Base-by-base conservation (phyloP, 2,113 vertebrate species). In the Fregata magnificens region DNA sequence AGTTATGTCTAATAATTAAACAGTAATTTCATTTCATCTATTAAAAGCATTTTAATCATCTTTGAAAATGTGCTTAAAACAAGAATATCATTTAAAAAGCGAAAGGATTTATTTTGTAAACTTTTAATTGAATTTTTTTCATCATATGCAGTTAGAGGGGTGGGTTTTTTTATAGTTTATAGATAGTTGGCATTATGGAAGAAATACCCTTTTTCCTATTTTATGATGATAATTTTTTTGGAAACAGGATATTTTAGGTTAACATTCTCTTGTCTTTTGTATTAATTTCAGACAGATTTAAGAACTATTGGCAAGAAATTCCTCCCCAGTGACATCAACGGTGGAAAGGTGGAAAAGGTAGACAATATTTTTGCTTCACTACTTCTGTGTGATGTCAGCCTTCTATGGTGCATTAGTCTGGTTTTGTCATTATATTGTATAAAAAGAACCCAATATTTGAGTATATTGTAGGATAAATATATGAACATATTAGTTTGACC, bases 271-370 rank as follows among this genome's bases (percentile, higher is more conserved):
- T 95, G 36, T 88, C 29, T 91, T 93, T 31, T 95, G 8, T 97
- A 93, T 98, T 96, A 58, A 98, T 98, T 98, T 95, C 98, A 99
- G 99, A 99, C 98, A 98, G 99, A 99, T 98, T 98, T 99, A 95
- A 99, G 99, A 98, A 98, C 99, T 56, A 98, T 99, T 97, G 99
- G 99, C 91, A 99, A 98, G 97, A 99, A 99, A 90, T 98, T 99
- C 89, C 98, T 99, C 17, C 99, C 99, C n/a, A 97, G 98, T 90
- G 99, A 99, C 96, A 99, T 99, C 97, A 99, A 99, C 96, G 99
- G 99, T 96, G 99, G 99, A 97, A 99, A 99, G 95, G 98, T 99
- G 87, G 99, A 99, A 97, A 99, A 99, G 99, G 99, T 99, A 98
- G 98, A 93, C 36, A 21, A 65, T 59, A 9, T 36, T 82, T 73